A percentile compares a stretch with the other conserved stretches of the same genome.
phyloP scores from a whole-genome alignment of 2,113 vertebrate genomes.

The Trochalopteron elliotii region DNA sequence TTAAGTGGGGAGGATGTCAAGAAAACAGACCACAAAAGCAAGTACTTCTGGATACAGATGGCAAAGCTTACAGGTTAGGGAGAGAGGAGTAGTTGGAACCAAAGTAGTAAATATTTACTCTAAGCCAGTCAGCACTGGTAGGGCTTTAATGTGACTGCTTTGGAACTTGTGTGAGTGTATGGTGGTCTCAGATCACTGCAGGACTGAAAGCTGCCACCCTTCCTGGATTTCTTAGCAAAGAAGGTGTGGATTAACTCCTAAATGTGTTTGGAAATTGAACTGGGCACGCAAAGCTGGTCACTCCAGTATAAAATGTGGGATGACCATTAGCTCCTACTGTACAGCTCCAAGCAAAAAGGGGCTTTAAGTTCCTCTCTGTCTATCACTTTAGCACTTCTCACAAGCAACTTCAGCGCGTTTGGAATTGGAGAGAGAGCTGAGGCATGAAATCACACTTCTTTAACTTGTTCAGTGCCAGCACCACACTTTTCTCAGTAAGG shows the following conservation, averaged over 20 bases:
- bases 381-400: slow-evolving; percentile 23
- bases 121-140: neutral
- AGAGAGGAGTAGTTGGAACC: neutral
- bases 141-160: neutral
- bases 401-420: neutral
- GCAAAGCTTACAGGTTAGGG: neutral
- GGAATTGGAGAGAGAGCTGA: neutral
- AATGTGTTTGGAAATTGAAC: neutral
- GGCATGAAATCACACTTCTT: slow-evolving; percentile 26
- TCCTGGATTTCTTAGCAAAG: neutral
- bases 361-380: neutral
- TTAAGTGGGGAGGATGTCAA: neutral
- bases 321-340: neutral
- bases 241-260: neutral
- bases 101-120: neutral
- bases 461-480: neutral
- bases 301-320: neutral
- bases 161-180: neutral
- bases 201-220: neutral
- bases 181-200: neutral
- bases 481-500: neutral
- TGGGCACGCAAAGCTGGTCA: neutral
- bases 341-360: neutral
- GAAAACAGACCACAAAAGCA: neutral
- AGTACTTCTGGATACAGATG: neutral